Evolutionary conservation across 1,140 invertebrate species (phyloP).

Genomic region (Copidosoma floridanum): DNA sequence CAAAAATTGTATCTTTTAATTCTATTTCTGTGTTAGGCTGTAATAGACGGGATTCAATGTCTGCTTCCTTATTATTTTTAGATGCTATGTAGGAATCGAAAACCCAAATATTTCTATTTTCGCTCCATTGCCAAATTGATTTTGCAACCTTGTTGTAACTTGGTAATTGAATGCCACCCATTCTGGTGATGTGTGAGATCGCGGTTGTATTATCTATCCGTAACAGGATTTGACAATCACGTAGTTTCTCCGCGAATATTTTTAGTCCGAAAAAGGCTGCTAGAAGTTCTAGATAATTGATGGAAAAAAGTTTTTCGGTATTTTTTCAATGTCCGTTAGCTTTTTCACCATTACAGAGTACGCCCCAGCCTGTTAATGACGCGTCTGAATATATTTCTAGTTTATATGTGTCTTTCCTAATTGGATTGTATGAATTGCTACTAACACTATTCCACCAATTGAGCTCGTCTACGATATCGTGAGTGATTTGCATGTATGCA

Average conservation of each 20-base stretch:
- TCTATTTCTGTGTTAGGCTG: constrained; percentile 9
- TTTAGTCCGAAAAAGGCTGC: not conserved
- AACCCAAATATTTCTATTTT: not conserved
- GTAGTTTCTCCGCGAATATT: not conserved
- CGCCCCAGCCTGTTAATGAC: not conserved
- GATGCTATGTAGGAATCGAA: not conserved
- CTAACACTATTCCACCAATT: not conserved
- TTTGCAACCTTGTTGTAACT: not conserved
- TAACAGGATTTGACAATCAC: not conserved
- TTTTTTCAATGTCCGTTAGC: not conserved
- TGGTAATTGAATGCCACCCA: not conserved
- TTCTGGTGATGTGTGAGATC: not conserved
- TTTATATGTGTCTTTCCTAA: not conserved
- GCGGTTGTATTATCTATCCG: not conserved
- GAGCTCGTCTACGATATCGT: not conserved
- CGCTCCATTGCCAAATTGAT: not conserved
- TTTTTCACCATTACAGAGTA: not conserved
- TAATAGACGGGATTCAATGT: not conserved
- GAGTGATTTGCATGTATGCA: not conserved
- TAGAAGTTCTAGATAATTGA: not conserved
- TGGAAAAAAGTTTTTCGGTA: not conserved
- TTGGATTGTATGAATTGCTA: not conserved
- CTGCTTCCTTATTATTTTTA: not conserved
- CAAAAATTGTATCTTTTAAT: constrained; percentile 8
- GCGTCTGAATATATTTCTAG: not conserved